These are phyloP conservation scores for Acomys russatus DNA, from an alignment of 2,797 vertebrate species.

Conservation along the genomic window DNA sequence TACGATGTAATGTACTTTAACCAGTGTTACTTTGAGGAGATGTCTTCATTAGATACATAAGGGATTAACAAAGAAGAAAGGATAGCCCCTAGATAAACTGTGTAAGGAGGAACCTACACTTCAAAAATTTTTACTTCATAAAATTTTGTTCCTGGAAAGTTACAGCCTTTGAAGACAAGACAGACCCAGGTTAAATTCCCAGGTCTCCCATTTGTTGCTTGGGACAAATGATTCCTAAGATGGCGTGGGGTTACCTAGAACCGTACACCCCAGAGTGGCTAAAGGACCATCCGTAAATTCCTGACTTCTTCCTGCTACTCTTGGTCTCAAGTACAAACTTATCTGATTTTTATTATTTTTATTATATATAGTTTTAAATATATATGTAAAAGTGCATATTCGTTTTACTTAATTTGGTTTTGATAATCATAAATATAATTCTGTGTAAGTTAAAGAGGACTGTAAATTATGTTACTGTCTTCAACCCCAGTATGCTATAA, in stretches of 20 bases:
- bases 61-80: neutral
- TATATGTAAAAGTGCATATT: neutral
- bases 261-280: neutral
- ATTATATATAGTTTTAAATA: neutral
- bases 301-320: neutral
- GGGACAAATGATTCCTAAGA: neutral
- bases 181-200: conserved; percentile 6
- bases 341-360: conserved; percentile 9
- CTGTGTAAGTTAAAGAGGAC: neutral
- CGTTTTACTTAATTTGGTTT: neutral
- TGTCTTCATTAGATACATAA: neutral
- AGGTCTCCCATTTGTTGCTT: neutral
- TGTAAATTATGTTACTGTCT: neutral
- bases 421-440: neutral
- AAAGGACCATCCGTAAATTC: neutral
- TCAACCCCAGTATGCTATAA: neutral
- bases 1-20: conserved; percentile 30
- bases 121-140: neutral
- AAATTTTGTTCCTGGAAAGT: conserved; percentile 20
- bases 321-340: neutral
- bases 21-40: neutral
- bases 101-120: neutral
- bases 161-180: conserved; percentile 15
- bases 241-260: neutral
- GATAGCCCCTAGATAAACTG: neutral